phyloP scores from a whole-genome alignment of 23 tunicate species.

The Trididemnum nubilum region DNA sequence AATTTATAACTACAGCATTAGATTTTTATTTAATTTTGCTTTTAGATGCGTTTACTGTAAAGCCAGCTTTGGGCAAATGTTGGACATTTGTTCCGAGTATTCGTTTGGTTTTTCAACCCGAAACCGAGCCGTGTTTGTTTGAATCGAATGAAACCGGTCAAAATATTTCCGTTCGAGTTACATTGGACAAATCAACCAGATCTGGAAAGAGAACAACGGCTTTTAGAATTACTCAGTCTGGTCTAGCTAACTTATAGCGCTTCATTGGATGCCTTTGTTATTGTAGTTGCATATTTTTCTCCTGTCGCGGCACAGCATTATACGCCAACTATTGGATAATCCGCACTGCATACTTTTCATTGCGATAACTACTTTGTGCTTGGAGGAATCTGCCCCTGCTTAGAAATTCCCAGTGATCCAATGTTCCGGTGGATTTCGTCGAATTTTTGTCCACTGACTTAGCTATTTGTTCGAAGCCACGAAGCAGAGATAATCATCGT shows the following conservation, averaged over 20 bases:
- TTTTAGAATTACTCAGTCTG: conserved; percentile 1
- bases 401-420: too few relatives aligned
- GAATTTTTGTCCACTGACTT: too few relatives aligned
- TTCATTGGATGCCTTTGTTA: background rate
- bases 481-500: too few relatives aligned
- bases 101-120: conserved; percentile 37
- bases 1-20: too few relatives aligned
- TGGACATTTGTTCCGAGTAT: conserved; percentile 50
- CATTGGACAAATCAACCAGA: conserved; percentile 14
- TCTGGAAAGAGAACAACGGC: background rate
- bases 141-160: background rate
- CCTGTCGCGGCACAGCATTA: too few relatives aligned
- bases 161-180: background rate
- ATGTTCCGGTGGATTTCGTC: too few relatives aligned
- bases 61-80: conserved; percentile 51
- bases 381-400: too few relatives aligned
- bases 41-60: conserved; percentile 7
- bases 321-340: too few relatives aligned
- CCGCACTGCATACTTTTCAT: too few relatives aligned
- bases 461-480: too few relatives aligned
- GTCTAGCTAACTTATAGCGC: background rate
- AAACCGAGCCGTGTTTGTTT: conserved; percentile 9
- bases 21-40: background rate
- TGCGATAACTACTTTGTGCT: too few relatives aligned
- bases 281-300: too few relatives aligned